These are phyloP conservation scores for Temnothorax longispinosus DNA, from an alignment of 1,140 invertebrate species.

Conservation along the genomic window DNA sequence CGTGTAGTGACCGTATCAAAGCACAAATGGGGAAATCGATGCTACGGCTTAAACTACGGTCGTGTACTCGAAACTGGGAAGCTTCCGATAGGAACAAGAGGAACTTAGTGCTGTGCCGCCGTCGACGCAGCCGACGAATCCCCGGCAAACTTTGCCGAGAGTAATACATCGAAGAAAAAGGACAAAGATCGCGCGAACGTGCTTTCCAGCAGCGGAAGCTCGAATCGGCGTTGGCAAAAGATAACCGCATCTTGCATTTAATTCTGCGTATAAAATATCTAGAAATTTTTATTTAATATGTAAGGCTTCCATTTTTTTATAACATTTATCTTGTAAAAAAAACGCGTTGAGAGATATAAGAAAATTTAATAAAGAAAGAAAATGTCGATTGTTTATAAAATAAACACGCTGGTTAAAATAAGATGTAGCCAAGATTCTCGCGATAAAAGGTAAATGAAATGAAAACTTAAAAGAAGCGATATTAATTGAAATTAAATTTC, in stretches of 20 bases:
- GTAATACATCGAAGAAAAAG: constrained; percentile 54
- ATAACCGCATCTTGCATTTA: neutral
- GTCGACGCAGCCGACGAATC: constrained; percentile 8
- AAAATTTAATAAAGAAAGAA: neutral
- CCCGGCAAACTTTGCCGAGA: constrained; percentile 28
- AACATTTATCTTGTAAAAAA: neutral
- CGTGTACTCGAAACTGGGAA: constrained; percentile 59
- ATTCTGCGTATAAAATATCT: neutral
- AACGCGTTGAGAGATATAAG: neutral
- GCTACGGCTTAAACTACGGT: constrained; percentile 53
- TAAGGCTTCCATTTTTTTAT: too few relatives aligned
- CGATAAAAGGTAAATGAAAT: neutral
- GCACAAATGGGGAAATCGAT: constrained; percentile 56
- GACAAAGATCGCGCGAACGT: neutral
- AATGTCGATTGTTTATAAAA: neutral
- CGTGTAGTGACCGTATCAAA: constrained; percentile 60
- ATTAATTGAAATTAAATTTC: constrained; percentile 43
- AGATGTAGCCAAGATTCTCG: neutral
- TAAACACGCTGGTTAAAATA: neutral
- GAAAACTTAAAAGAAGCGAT: constrained; percentile 1
- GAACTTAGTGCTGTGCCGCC: constrained; percentile 33
- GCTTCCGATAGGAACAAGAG: constrained; percentile 62
- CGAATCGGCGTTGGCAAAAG: neutral
- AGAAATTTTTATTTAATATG: neutral
- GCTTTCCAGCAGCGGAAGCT: neutral